Conservation (phyloP, 1,140 invertebrate genomes). For the Vanessa tameamea region DNA sequence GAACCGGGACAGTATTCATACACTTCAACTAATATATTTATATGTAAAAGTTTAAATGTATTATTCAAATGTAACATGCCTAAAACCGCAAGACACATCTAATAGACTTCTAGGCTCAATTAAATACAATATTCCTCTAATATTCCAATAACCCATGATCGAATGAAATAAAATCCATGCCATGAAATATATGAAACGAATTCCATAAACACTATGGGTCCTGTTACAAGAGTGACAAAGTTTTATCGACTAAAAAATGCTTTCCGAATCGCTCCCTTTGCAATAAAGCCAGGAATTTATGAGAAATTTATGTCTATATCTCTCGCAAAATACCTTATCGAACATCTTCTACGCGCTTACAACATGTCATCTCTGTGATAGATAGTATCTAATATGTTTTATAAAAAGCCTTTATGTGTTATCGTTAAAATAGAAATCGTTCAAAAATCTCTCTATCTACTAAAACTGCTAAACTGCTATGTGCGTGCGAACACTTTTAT, state of each 20-base stretch:
- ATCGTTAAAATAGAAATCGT: not conserved
- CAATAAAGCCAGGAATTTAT: conserved; percentile 59
- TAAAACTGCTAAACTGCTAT: not conserved
- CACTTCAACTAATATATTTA: too few species aligned
- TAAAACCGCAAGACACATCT: too few species aligned
- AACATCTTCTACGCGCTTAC: conserved; percentile 37
- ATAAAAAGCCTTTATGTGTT: not conserved
- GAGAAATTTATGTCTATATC: conserved; percentile 56
- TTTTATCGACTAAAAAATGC: conserved; percentile 62
- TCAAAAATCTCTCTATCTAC: not conserved
- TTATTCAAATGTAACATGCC: too few species aligned
- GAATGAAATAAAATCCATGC: not conserved
- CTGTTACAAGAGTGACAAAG: conserved; percentile 47
- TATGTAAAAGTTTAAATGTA: too few species aligned
- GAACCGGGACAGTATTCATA: too few species aligned
- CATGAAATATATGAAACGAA: conserved; percentile 16
- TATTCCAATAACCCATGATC: too few species aligned
- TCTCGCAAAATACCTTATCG: conserved; percentile 48
- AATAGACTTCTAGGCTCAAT: too few species aligned
- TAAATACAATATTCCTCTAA: too few species aligned
- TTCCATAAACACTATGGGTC: conserved; percentile 2
- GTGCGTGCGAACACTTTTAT: not conserved
- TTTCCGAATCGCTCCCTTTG: conserved; percentile 43
- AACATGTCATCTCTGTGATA: conserved; percentile 21
- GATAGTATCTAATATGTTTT: not conserved